Percentiles rank a stretch among this genome's conserved stretches.
phyloP scores from a whole-genome alignment of 2,797 vertebrate species.

The Macropus fuliginosus region DNA sequence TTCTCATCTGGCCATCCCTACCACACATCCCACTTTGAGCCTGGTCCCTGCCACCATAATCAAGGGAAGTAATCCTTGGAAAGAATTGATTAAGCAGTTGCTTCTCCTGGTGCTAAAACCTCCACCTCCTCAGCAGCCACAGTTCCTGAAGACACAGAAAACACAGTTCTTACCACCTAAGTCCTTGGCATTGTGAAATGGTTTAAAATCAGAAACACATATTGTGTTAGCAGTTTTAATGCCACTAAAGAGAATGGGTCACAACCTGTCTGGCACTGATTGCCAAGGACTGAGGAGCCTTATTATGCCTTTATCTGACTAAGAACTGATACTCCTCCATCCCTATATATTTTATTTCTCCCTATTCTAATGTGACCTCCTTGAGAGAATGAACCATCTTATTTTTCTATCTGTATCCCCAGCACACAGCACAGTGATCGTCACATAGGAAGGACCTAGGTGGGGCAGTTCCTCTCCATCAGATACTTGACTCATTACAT shows the following conservation, averaged over 20 bases:
- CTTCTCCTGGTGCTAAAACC: not conserved
- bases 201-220: not conserved
- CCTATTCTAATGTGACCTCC: not conserved
- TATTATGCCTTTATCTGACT: not conserved
- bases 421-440: not conserved
- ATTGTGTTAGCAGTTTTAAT: not conserved
- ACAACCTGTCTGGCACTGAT: too few relatives aligned
- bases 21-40: not conserved
- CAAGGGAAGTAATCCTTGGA: not conserved
- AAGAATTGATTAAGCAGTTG: not conserved
- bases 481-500: not conserved
- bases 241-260: not conserved
- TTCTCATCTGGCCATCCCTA: not conserved
- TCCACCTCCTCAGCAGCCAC: not conserved
- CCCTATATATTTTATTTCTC: not conserved
- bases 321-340: not conserved
- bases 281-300: not conserved
- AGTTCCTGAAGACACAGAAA: not conserved
- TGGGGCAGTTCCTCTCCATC: not conserved
- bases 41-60: not conserved
- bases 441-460: not conserved
- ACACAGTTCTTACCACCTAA: not conserved
- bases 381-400: not conserved
- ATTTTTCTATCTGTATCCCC: not conserved
- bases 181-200: not conserved